Evolutionary conservation across 1,140 invertebrate genomes (phyloP).

Genomic region (Oedothorax gibbosus): DNA sequence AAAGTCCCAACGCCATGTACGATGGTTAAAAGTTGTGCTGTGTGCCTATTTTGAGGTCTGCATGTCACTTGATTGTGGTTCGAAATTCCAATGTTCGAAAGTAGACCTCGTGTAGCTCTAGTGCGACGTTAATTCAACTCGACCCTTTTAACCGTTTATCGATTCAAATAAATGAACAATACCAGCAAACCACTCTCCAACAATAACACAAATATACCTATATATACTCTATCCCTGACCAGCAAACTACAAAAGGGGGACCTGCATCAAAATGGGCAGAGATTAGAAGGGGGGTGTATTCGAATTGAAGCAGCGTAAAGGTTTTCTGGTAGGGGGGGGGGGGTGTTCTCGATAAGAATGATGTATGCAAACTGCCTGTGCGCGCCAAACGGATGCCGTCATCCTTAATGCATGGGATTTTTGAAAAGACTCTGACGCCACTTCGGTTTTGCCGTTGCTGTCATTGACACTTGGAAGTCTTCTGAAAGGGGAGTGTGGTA

Average conservation of each 20-base stretch:
- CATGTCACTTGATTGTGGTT: too few relatives aligned
- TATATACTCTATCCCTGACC: conserved; percentile 18
- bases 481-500: background rate
- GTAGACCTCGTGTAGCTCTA: too few relatives aligned
- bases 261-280: conserved; percentile 29
- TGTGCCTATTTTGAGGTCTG: too few relatives aligned
- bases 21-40: too few relatives aligned
- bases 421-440: conserved; percentile 39
- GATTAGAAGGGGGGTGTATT: conserved; percentile 40
- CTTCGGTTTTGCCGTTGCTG: conserved; percentile 13
- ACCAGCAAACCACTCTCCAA: too few relatives aligned
- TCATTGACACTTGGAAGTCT: conserved; percentile 32
- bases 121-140: too few relatives aligned
- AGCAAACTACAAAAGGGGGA: background rate
- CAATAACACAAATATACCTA: too few relatives aligned
- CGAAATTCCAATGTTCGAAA: too few relatives aligned
- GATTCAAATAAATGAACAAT: too few relatives aligned
- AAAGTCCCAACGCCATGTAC: too few relatives aligned
- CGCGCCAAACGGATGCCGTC: conserved; percentile 38
- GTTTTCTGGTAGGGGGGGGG: background rate
- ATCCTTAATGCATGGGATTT: conserved; percentile 56
- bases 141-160: too few relatives aligned
- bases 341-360: conserved; percentile 50
- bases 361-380: conserved; percentile 52
- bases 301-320: background rate